Percentiles rank a stretch among this genome's conserved stretches.
phyloP scores from a whole-genome alignment of 2,797 vertebrate species.

The Rhinatrema bivittatum region DNA sequence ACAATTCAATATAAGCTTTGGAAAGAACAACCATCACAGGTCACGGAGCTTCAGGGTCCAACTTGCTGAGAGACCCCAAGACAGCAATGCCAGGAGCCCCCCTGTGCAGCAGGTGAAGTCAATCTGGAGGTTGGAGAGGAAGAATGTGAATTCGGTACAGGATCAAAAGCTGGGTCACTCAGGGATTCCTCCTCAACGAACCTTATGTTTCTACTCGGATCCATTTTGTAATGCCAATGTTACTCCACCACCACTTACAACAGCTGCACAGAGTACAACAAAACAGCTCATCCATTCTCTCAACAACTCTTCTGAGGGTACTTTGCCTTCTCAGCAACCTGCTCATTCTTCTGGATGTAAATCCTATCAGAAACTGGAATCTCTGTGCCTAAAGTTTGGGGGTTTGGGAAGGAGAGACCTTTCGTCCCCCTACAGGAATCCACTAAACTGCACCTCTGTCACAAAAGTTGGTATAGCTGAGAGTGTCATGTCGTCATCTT shows the following conservation, averaged over 20 bases:
- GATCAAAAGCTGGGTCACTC: slow-evolving; percentile 32
- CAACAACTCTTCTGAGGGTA: slow-evolving; percentile 22
- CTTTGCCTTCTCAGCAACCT: slow-evolving; percentile 35
- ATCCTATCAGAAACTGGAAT: slow-evolving; percentile 35
- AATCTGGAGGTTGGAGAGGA: slow-evolving; percentile 42
- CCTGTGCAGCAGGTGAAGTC: slow-evolving; percentile 43
- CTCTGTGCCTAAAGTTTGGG: slow-evolving; percentile 31
- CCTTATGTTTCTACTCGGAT: slow-evolving; percentile 38
- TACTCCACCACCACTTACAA: slow-evolving; percentile 1
- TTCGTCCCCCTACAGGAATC: slow-evolving; percentile 16
- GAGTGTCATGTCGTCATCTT: slow-evolving; percentile 60
- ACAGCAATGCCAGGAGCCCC: slow-evolving; percentile 26
- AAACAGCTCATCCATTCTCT: slow-evolving; percentile 17
- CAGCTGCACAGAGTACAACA: background rate
- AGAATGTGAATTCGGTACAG: slow-evolving; percentile 36
- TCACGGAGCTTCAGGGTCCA: slow-evolving; percentile 8
- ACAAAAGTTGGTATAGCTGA: slow-evolving; percentile 11
- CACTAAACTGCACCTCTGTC: slow-evolving; percentile 19
- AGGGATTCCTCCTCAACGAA: slow-evolving; percentile 37
- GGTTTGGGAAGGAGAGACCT: slow-evolving; percentile 36
- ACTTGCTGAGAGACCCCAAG: slow-evolving; percentile 5
- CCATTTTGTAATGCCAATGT: slow-evolving; percentile 26
- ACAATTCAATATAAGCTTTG: slow-evolving; percentile 33
- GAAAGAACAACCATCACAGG: slow-evolving; percentile 23
- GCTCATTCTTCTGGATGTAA: slow-evolving; percentile 32